These are phyloP conservation scores for Scolopax mira DNA, from an alignment of 2,113 vertebrate genomes.

Conservation along the genomic window DNA sequence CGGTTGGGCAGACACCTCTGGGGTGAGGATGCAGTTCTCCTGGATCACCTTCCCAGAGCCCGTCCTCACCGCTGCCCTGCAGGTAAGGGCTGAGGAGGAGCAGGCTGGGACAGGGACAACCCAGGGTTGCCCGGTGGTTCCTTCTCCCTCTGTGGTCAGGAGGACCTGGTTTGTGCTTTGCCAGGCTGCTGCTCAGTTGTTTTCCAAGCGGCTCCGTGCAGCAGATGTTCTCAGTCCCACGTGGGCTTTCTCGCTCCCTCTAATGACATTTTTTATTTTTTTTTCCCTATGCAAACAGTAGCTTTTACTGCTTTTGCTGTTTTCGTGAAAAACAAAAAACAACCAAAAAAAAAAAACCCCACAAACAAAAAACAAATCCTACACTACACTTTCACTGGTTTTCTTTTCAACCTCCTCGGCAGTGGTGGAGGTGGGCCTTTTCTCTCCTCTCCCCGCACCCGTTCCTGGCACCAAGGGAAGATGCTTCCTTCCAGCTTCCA, in stretches of 20 bases:
- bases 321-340: neutral
- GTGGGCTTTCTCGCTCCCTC: slow-evolving; percentile 54
- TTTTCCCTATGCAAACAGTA: slow-evolving; percentile 62
- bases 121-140: neutral
- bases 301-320: slow-evolving; percentile 64
- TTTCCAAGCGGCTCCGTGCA: slow-evolving; percentile 26
- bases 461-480: neutral
- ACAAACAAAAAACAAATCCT: neutral
- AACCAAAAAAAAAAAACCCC: neutral
- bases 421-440: slow-evolving; percentile 13
- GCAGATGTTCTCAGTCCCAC: slow-evolving; percentile 74
- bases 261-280: slow-evolving; percentile 67
- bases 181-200: slow-evolving; percentile 26
- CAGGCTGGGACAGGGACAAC: neutral
- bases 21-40: fast-evolving
- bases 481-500: neutral
- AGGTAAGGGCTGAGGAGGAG: neutral
- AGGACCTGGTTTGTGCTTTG: neutral
- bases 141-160: neutral
- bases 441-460: neutral
- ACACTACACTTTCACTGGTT: slow-evolving; percentile 25
- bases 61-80: fast-evolving
- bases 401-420: slow-evolving; percentile 47
- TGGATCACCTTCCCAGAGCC: neutral
- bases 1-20: fast-evolving